Evolutionary conservation across 2,888 invertebrate species (phyloP).

Genomic region (Aricia artaxerxes): DNA sequence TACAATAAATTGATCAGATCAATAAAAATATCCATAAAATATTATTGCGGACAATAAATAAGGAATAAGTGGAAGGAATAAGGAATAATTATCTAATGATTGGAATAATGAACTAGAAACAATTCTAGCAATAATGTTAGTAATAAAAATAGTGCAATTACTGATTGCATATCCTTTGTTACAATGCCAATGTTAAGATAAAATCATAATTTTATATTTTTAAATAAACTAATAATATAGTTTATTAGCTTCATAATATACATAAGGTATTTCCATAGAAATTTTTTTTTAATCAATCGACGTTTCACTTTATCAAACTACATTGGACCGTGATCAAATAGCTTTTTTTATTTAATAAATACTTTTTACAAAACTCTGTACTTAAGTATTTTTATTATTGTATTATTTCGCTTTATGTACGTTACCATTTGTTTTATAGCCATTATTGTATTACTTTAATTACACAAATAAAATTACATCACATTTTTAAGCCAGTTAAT

Average conservation of each 20-base stretch:
- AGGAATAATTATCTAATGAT: constrained; percentile 32
- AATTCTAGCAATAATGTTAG: constrained; percentile 1
- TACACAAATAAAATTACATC: constrained; percentile 27
- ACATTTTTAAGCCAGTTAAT: constrained; percentile 23
- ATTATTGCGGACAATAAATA: constrained; percentile 18
- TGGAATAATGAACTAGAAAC: constrained; percentile 32
- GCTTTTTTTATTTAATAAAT: too few relatives aligned
- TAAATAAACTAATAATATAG: too few relatives aligned
- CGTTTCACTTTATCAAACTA: too few relatives aligned
- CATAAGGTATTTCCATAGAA: too few relatives aligned
- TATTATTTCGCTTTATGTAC: neutral
- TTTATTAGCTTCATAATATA: too few relatives aligned
- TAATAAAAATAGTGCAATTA: constrained; percentile 28
- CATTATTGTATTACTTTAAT: constrained; percentile 4
- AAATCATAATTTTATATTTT: neutral
- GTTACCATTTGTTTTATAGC: constrained; percentile 3
- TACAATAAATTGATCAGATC: neutral
- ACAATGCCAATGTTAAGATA: neutral
- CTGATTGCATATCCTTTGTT: constrained; percentile 4
- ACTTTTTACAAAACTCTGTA: neutral
- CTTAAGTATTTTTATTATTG: neutral
- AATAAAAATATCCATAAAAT: constrained; percentile 2
- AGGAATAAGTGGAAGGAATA: constrained; percentile 26
- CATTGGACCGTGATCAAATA: too few relatives aligned
- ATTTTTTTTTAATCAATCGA: too few relatives aligned